Conservation (phyloP, 53 echinoderm and acorn worm genomes). For the Hippasteria phrygiana region DNA sequence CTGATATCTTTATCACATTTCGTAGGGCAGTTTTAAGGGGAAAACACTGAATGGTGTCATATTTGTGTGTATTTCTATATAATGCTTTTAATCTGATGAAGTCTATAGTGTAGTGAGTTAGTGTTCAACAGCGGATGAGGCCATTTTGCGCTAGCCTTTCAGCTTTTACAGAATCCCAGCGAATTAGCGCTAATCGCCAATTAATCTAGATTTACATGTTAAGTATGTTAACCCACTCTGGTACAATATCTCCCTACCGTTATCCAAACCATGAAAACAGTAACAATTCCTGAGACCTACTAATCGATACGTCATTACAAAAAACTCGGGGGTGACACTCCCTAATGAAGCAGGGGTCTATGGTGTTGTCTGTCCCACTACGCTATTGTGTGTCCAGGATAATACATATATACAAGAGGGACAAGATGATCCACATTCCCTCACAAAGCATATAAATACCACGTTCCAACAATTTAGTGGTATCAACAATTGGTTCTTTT, state of each 20-base stretch:
- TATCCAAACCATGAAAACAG: conserved; percentile 18
- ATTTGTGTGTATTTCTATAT: too few species aligned
- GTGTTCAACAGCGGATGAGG: not conserved
- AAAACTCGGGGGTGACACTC: not conserved
- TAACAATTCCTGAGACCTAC: not conserved
- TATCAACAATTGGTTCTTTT: not conserved
- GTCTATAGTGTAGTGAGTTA: not conserved
- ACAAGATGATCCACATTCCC: too few species aligned
- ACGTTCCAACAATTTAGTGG: not conserved
- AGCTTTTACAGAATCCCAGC: conserved; percentile 4
- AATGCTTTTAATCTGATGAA: too few species aligned
- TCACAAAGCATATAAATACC: not conserved
- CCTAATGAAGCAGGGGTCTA: not conserved
- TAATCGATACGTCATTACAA: conserved; percentile 49
- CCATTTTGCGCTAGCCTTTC: conserved; percentile 6
- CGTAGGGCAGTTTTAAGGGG: too few species aligned
- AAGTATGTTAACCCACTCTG: conserved; percentile 41
- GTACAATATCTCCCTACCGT: conserved; percentile 48
- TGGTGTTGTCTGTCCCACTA: conserved; percentile 25
- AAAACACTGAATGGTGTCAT: not conserved
- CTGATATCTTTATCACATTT: too few species aligned
- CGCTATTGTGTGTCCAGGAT: not conserved
- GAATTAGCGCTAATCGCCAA: conserved; percentile 36
- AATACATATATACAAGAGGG: too few species aligned
- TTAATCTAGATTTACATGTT: conserved; percentile 12